Percentiles rank a stretch among this genome's conserved stretches.
Evolutionary conservation across 2,888 invertebrate genomes (phyloP).

Genomic region (Tetrapedia diversipes): DNA sequence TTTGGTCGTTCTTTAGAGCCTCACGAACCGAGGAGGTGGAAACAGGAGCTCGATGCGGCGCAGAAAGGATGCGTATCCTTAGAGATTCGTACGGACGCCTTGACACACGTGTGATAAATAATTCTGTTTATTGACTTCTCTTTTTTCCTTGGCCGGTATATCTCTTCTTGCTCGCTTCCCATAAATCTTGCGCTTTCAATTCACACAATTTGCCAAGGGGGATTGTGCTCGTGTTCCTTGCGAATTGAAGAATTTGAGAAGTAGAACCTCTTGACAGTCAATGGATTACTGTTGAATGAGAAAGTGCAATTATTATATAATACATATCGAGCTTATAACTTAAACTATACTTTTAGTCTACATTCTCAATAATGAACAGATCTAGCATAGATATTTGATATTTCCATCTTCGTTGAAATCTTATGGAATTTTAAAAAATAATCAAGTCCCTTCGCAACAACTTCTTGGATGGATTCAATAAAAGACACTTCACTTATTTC

Average conservation of each 20-base stretch:
- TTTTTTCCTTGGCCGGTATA: constrained; percentile 2
- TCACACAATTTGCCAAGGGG: constrained; percentile 15
- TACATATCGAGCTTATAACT: too few species aligned
- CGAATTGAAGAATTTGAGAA: neutral
- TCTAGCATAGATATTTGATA: too few species aligned
- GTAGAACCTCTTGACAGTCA: neutral
- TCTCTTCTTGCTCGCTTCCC: constrained; percentile 17
- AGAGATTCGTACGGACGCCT: constrained; percentile 49
- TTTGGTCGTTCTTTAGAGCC: constrained; percentile 20
- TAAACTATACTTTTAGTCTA: too few species aligned
- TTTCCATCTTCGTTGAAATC: too few species aligned
- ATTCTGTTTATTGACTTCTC: constrained; percentile 66
- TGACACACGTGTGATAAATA: constrained; percentile 64
- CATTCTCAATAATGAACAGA: too few species aligned
- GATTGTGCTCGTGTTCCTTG: neutral
- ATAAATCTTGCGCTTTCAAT: constrained; percentile 51
- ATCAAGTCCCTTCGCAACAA: neutral
- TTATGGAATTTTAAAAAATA: too few species aligned
- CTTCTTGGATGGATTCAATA: neutral
- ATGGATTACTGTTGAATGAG: neutral
- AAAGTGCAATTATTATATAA: too few species aligned
- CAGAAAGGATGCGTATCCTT: constrained; percentile 47
- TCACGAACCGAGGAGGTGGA: constrained; percentile 31
- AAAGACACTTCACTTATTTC: neutral
- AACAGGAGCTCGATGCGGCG: constrained; percentile 44